Conservation (phyloP, 2,888 invertebrate genomes). For the Amblyjoppa fuscipennis region DNA sequence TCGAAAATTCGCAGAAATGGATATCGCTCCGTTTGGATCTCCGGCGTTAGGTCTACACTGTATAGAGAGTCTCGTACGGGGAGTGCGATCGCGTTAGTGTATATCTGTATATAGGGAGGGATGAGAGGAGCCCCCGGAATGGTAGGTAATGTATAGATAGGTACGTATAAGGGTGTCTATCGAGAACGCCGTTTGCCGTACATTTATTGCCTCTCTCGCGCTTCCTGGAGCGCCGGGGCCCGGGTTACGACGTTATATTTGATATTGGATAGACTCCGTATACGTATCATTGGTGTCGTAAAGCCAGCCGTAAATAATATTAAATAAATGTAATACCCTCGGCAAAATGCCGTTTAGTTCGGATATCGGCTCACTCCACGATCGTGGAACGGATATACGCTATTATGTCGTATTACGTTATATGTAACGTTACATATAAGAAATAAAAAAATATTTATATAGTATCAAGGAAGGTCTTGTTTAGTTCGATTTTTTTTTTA, state of each 20-base stretch:
- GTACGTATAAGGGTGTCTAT: slow-evolving; percentile 79
- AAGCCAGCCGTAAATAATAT: slow-evolving; percentile 84
- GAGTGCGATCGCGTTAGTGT: not conserved
- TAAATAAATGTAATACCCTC: slow-evolving; percentile 84
- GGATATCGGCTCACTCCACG: slow-evolving; percentile 56
- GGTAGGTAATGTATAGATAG: slow-evolving; percentile 56
- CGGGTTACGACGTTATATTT: slow-evolving; percentile 84
- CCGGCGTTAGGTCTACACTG: slow-evolving; percentile 48
- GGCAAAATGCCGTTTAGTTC: slow-evolving; percentile 82
- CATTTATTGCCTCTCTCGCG: slow-evolving; percentile 83
- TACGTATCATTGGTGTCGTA: slow-evolving; percentile 84
- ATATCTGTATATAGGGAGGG: slow-evolving; percentile 61
- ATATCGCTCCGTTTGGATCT: slow-evolving; percentile 64
- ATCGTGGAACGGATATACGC: slow-evolving; percentile 46
- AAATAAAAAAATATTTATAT: not conserved
- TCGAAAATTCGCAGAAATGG: slow-evolving; percentile 69
- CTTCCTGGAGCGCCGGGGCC: slow-evolving; percentile 76
- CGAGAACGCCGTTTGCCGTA: slow-evolving; percentile 84
- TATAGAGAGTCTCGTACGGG: slow-evolving; percentile 25
- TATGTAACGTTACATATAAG: not conserved
- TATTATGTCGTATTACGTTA: slow-evolving; percentile 54
- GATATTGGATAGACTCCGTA: slow-evolving; percentile 84
- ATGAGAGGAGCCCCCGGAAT: slow-evolving; percentile 68
- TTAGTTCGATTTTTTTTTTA: not conserved
- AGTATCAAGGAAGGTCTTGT: not conserved